A percentile compares a stretch with the other conserved stretches of the same genome.
phyloP scores from a whole-genome alignment of 2,113 vertebrate genomes.

The Tapirus terrestris region DNA sequence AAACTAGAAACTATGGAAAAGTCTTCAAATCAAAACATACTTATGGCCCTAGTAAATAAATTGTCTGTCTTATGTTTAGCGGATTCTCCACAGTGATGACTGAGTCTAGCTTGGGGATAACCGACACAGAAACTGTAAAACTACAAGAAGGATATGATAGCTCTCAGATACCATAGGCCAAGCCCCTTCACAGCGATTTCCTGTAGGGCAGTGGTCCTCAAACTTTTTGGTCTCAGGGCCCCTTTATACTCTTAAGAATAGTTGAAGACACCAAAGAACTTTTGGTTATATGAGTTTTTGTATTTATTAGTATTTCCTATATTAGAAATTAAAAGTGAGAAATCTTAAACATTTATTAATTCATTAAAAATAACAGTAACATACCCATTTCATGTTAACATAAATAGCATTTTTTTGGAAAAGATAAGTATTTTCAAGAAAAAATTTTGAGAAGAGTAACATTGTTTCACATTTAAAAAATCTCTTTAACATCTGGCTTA shows the following conservation, averaged over 20 bases:
- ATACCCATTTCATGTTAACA: not conserved
- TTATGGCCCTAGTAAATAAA: not conserved
- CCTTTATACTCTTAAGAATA: not conserved
- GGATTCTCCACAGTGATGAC: not conserved
- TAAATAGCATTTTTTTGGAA: not conserved
- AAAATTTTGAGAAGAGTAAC: not conserved
- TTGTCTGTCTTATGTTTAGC: not conserved
- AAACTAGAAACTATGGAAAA: not conserved
- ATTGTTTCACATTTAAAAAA: not conserved
- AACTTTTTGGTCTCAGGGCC: not conserved
- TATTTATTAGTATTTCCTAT: not conserved
- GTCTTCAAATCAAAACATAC: not conserved
- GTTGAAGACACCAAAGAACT: not conserved
- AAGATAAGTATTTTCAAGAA: not conserved
- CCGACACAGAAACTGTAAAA: not conserved
- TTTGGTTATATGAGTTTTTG: not conserved
- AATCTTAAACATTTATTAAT: conserved; percentile 24
- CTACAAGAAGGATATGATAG: not conserved
- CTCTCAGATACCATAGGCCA: not conserved
- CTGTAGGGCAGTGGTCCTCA: not conserved
- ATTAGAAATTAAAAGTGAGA: not conserved
- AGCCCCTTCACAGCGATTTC: not conserved
- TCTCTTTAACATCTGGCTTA: not conserved
- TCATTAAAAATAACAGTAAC: not conserved
- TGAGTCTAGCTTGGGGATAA: not conserved